Evolutionary conservation across 2,888 invertebrate genomes (phyloP).

Genomic region (Eupithecia vulgata): DNA sequence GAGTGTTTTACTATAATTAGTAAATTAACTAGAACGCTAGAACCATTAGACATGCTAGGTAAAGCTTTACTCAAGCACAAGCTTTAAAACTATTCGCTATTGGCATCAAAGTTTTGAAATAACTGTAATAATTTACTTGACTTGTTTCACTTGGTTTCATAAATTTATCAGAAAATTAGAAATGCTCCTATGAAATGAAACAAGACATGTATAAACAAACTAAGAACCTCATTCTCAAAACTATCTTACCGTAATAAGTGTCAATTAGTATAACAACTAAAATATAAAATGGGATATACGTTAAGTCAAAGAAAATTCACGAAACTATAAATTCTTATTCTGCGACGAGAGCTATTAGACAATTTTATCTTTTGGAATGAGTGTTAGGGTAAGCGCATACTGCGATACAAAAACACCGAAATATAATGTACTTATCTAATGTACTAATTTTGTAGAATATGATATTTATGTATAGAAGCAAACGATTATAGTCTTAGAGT

Average conservation of each 20-base stretch:
- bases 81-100: too few relatives aligned
- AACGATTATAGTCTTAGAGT: too few relatives aligned
- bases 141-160: too few relatives aligned
- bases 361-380: conserved; percentile 56
- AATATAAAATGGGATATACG: conserved; percentile 39
- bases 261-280: conserved; percentile 43
- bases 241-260: conserved; percentile 25
- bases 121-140: too few relatives aligned
- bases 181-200: conserved; percentile 18
- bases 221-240: conserved; percentile 22
- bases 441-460: too few relatives aligned
- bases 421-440: not conserved
- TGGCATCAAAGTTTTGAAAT: too few relatives aligned
- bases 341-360: conserved; percentile 41
- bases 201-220: conserved; percentile 23
- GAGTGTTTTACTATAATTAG: too few relatives aligned
- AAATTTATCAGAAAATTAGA: conserved; percentile 19
- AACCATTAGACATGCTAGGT: too few relatives aligned
- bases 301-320: conserved; percentile 32
- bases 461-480: too few relatives aligned
- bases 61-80: too few relatives aligned
- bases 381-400: conserved; percentile 15
- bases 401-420: not conserved
- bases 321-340: conserved; percentile 34
- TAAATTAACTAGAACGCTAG: too few relatives aligned